These are phyloP conservation scores for Nannobrachium achirus DNA, from an alignment of 2,113 vertebrate species.

Conservation along the genomic window DNA sequence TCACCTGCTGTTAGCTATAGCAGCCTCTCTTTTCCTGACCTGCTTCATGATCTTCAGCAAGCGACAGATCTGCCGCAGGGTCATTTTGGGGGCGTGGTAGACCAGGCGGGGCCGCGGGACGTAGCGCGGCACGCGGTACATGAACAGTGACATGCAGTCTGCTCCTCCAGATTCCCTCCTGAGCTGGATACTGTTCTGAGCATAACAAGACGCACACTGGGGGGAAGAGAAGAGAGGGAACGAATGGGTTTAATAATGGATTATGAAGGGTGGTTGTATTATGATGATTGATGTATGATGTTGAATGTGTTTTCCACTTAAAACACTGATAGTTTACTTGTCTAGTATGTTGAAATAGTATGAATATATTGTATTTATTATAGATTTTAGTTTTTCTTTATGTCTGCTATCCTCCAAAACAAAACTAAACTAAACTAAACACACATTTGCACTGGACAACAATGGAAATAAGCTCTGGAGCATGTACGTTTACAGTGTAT, in stretches of 20 bases:
- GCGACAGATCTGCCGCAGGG: conserved; percentile 78
- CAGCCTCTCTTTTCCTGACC: conserved; percentile 70
- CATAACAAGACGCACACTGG: conserved; percentile 81
- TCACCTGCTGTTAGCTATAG: conserved; percentile 62
- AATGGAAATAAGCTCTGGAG: too few species aligned
- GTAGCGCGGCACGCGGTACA: conserved; percentile 63
- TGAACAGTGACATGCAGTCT: conserved; percentile 69
- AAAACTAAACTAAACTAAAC: too few species aligned
- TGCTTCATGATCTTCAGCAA: conserved; percentile 78
- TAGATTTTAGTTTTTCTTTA: too few species aligned
- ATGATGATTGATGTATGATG: too few species aligned
- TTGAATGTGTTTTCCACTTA: too few species aligned
- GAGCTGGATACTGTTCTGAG: conserved; percentile 45
- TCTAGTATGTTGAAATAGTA: neutral
- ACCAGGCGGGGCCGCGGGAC: conserved; percentile 66
- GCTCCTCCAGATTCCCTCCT: conserved; percentile 48
- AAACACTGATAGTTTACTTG: too few species aligned
- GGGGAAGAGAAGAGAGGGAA: neutral
- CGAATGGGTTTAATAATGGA: neutral
- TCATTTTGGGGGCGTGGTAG: conserved; percentile 73
- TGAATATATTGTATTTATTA: neutral
- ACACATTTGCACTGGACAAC: too few species aligned
- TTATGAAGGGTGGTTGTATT: too few species aligned
- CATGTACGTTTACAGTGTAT: too few species aligned
- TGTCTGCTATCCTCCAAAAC: too few species aligned